Base-by-base conservation (phyloP, 2,113 vertebrate genomes). In the Muntiacus muntjak region DNA sequence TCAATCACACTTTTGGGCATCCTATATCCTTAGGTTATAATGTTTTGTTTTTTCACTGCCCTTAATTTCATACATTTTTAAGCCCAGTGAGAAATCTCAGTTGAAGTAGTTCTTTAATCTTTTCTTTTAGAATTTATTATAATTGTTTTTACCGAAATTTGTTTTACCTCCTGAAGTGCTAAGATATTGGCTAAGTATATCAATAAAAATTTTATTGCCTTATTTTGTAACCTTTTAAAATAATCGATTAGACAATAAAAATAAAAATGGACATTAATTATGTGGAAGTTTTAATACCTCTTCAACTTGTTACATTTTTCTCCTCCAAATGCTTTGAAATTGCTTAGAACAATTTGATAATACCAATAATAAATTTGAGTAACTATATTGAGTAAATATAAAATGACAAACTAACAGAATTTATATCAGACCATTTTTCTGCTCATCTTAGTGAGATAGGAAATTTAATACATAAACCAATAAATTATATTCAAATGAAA, bases 401-500 rank as follows among this genome's bases (percentile, higher is more conserved):
- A 99, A 98, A 98, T 98, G 98, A 98, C 96, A 99, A 97, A 98
- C 94, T 98, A 98, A 98, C 95, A 97, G 95, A 97, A 98, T 98
- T 98, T 98, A 98, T 98, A 98, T 98, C 98, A 98, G 98, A 98
- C 79, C 54, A 98, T 98, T 98, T 98, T 99, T 98, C 94, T 98
- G 94, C 92, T 98, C 89, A 99, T 98, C 98, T 98, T 84, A 98
- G 28, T 57, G 43, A 98, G 57, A 98, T 97, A 97, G 98, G 87
- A 97, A 98, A 98, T 98, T 98, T 98, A 98, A 98, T 97, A 98
- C 97, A 96, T 97, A 98, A 98, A 97, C 84, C 87, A 98, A 98
- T 99, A 98, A 98, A 60, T 95, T 98, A 97, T 76, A 98, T 60
- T 95, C 97, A 98, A 95, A 98, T 98, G 84, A 97, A 98, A 98